These are phyloP conservation scores for Coenonympha glycerion DNA, from an alignment of 2,888 invertebrate species.

Conservation along the genomic window DNA sequence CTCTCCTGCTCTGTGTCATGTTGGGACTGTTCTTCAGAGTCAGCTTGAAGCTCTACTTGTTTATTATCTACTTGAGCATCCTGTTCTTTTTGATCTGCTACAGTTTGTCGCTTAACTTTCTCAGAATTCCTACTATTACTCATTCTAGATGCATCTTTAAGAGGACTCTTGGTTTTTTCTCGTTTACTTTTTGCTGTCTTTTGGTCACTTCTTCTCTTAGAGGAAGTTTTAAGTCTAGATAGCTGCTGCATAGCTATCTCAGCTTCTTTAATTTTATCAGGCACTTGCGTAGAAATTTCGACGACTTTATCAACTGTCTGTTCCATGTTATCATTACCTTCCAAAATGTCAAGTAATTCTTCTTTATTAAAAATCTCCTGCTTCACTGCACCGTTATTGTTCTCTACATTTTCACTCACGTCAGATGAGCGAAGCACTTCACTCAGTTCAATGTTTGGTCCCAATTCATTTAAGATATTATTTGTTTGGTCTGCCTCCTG, in stretches of 20 bases:
- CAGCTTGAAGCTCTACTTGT: not conserved
- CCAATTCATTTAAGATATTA: slow-evolving; percentile 55
- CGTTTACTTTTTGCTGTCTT: slow-evolving; percentile 27
- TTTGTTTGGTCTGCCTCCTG: slow-evolving; percentile 31
- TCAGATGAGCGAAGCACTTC: slow-evolving; percentile 59
- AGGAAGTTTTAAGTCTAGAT: slow-evolving; percentile 42
- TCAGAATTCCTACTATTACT: slow-evolving; percentile 30
- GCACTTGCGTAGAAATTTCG: slow-evolving; percentile 3
- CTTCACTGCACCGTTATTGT: slow-evolving; percentile 51
- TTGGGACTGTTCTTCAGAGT: no score
- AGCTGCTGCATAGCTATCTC: slow-evolving; percentile 61
- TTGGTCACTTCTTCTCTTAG: slow-evolving; percentile 17
- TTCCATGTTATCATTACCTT: slow-evolving; percentile 55
- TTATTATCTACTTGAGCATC: slow-evolving; percentile 23
- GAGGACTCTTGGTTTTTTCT: slow-evolving; percentile 25
- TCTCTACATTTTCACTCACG: slow-evolving; percentile 50
- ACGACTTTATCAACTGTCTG: slow-evolving; percentile 29
- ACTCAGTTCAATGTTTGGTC: slow-evolving; percentile 60
- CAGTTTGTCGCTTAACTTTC: slow-evolving; percentile 26
- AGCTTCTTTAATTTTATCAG: slow-evolving; percentile 40
- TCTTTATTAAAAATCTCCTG: slow-evolving; percentile 69
- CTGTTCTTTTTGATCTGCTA: slow-evolving; percentile 27
- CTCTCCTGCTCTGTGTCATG: not conserved
- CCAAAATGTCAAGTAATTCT: slow-evolving; percentile 62
- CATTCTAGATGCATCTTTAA: slow-evolving; percentile 25